These are phyloP conservation scores for Neotragus moschatus DNA, from an alignment of 2,113 vertebrate species.

Conservation along the genomic window DNA sequence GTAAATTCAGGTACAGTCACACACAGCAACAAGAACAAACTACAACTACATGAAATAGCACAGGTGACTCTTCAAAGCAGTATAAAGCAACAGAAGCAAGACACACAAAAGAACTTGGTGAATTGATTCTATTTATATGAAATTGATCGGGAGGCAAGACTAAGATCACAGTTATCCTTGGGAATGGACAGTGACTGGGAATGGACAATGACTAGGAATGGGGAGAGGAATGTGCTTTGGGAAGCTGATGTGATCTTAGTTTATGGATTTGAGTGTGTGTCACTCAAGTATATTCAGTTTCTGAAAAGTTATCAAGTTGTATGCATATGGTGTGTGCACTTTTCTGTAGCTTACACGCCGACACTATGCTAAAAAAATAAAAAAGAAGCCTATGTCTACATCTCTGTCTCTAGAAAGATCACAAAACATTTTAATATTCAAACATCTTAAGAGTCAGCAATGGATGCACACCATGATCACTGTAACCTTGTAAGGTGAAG, in stretches of 20 bases:
- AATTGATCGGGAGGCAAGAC: neutral
- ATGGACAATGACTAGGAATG: neutral
- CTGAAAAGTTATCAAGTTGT: neutral
- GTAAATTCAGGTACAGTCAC: neutral
- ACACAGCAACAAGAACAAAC: neutral
- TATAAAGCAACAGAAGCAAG: neutral
- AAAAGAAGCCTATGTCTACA: neutral
- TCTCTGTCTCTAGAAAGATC: neutral
- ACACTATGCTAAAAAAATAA: neutral
- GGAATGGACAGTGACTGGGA: neutral
- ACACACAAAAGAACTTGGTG: accelerated
- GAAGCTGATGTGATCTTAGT: neutral
- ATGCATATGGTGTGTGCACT: accelerated
- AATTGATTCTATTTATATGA: neutral
- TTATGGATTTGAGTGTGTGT: neutral
- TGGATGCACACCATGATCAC: neutral
- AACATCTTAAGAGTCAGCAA: neutral
- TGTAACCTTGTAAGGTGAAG: neutral
- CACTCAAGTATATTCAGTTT: neutral
- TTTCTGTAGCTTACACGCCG: neutral
- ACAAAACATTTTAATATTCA: neutral
- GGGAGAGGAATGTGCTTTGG: neutral
- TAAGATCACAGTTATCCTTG: neutral
- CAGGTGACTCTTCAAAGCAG: neutral
- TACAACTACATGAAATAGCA: accelerated